Evolutionary conservation across 2,888 invertebrate species (phyloP), one percentile per base, ranked within the genome.

Genomic region (Stegophylla sp.): DNA sequence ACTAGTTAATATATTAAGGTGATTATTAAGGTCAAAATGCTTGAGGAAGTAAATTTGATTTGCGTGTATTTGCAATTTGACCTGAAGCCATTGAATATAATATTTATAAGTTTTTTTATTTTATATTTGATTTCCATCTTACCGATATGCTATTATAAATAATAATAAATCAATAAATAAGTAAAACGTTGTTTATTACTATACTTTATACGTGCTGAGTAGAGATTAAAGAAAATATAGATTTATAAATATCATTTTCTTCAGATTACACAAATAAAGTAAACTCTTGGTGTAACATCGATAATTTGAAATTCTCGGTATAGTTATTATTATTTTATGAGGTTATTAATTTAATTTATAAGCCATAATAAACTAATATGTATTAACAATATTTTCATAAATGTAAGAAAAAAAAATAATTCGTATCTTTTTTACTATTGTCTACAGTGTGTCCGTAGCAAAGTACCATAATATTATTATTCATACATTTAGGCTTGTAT

Each of bases 21-120:
- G n/a, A 15, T 17, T 63, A 74, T 63, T 74, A 74, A 74, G 74
- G 74, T 74, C 74, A 74, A 63, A 63, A 74, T 74, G 74, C 48
- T 63, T 34, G 48, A 48, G 28, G 34, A 48, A 74, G 28, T 48
- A 48, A 74, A 63, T 74, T 74, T 28, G 63, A 63, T 74, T 63
- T 74, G n/a, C 45, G 48, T 59, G 28, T 20, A 73, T 61, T 73
- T 61, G 48, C 20, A 20, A 63, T 34, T 48, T 26, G 48, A 48
- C 45, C 28, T 7, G 63, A 74, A 63, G 34, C 74, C 63, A 4
- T 63, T 48, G 28, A 48, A 74, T 41, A 43, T 72, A 41, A 41
- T 56, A 43, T 23, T 72, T 12, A 17, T 26, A 23, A 17, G 17
- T 15, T 56, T 23, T 43, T 41, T 72, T 72, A 56, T 43, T 43